Evolutionary conservation across 2,113 vertebrate genomes (phyloP), one percentile per base, ranked within the genome.

Genomic region (Thunnus thynnus): DNA sequence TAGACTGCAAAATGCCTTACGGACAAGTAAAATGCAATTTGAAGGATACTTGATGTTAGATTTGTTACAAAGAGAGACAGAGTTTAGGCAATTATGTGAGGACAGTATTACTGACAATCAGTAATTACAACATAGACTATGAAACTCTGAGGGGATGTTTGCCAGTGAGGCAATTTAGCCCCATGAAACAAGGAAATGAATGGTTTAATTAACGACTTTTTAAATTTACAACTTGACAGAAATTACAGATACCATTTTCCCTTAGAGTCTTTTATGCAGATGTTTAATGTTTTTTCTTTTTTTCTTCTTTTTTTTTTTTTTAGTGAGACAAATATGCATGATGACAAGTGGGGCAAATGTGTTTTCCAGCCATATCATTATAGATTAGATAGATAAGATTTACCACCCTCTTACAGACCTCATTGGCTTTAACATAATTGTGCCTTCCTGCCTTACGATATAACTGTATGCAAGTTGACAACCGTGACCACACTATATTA

Each of bases 371-470:
- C 76, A 74, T 74, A 88, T 82, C 71, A 70, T 83, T 84, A 73
- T 30, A 91, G 75, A 90, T 88, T 60, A 62, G 61, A 89, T 74
- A 17, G 75, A 90, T 86, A 77, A 71, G 78, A 85, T 90, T 87
- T 81, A 85, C 80, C 84, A 74, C 48, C 73, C 71, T 84, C 75
- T 71, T 84, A 70, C 80, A 86, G 77, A 88, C 83, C 72, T 76
- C 76, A 74, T 79, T 88, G 76, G 30, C 76, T 89, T 88, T 78
- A 72, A 70, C 78, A 75, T 85, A 86, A 90, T 82, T 83, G 80
- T 86, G 68, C 79, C 67, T 88, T 84, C 56, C 62, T 82, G 80
- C 79, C 52, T 63, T 58, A 17, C 78, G 85, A 86, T 84, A 82
- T 62, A 84, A 78, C 71, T 76, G 25, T 62, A 87, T 88, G 47